phyloP scores from a whole-genome alignment of 2,888 invertebrate genomes.

The Noctua janthina region DNA sequence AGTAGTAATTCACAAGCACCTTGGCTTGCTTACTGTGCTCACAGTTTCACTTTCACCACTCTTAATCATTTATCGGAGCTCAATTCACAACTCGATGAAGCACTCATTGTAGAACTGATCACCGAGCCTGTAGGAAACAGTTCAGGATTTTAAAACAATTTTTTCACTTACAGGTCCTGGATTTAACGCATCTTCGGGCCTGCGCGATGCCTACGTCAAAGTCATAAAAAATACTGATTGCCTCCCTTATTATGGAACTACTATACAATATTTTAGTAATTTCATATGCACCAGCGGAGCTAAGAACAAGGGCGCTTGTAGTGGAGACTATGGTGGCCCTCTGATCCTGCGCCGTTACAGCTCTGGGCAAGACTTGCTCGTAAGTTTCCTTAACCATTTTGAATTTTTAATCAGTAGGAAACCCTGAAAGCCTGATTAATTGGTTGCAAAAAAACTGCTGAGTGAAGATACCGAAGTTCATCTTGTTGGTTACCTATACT shows the following conservation, averaged over 20 bases:
- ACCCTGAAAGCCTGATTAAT: neutral
- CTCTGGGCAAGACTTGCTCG: constrained; percentile 6
- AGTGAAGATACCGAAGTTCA: neutral
- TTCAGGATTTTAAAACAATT: neutral
- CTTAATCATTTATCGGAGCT: neutral
- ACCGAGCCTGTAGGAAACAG: neutral
- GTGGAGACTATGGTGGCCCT: constrained; percentile 31
- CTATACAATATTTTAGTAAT: neutral
- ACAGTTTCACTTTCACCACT: neutral
- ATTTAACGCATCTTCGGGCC: neutral
- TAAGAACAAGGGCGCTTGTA: constrained; percentile 5
- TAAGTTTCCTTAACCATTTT: neutral
- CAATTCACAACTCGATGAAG: neutral
- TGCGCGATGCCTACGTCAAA: constrained; percentile 4
- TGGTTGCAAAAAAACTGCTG: neutral
- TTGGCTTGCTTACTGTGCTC: neutral
- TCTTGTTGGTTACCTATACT: neutral
- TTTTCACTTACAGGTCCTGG: neutral
- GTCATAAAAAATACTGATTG: constrained; percentile 3
- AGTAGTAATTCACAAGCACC: neutral
- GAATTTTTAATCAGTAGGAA: neutral
- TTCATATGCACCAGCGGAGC: constrained; percentile 7
- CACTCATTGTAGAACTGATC: neutral
- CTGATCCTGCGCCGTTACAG: constrained; percentile 8
- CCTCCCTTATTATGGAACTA: neutral